Conservation (phyloP, 2,888 invertebrate species). For the Eristalis pertinax region DNA sequence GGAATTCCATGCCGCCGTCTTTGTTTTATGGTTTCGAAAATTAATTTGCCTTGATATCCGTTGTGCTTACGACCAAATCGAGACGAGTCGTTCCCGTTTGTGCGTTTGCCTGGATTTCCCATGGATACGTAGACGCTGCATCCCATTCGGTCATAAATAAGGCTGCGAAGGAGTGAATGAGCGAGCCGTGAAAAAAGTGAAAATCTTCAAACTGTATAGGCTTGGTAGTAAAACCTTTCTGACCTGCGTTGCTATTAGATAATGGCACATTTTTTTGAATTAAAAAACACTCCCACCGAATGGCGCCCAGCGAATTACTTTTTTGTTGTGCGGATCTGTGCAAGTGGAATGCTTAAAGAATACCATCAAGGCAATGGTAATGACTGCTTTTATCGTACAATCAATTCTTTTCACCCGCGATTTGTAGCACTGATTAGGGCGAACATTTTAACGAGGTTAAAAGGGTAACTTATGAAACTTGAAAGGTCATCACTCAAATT, state of each 20-base stretch:
- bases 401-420: background rate
- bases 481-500: background rate
- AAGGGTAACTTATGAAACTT: background rate
- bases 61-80: background rate
- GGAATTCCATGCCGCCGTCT: background rate
- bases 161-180: background rate
- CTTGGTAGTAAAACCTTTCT: background rate
- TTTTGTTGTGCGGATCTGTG: background rate
- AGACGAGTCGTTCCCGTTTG: background rate
- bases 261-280: background rate
- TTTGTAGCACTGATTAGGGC: background rate
- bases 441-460: background rate
- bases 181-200: background rate
- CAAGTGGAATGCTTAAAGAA: background rate
- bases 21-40: background rate
- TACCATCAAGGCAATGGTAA: background rate
- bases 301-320: background rate
- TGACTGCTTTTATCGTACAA: background rate
- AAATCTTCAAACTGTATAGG: background rate
- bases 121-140: background rate
- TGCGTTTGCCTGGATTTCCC: background rate
- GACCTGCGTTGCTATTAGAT: background rate
- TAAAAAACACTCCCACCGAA: background rate
- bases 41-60: background rate
- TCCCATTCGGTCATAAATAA: background rate